These are phyloP conservation scores for Asteroscopus sphinx DNA, from an alignment of 2,888 invertebrate species.

Conservation along the genomic window DNA sequence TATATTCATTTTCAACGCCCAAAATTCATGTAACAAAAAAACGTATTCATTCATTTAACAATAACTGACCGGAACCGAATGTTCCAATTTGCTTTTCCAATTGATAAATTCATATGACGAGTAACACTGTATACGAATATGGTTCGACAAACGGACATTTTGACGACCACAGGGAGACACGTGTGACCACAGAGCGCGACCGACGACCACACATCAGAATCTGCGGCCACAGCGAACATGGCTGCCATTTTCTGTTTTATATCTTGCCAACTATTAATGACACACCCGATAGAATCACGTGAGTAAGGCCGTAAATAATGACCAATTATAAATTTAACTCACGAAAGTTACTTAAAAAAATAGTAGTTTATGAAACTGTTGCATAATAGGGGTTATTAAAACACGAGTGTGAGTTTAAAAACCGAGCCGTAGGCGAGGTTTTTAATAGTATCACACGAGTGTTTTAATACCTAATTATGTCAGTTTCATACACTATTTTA, in stretches of 20 bases:
- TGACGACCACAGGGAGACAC: conserved; percentile 21
- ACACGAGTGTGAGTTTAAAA: too few species aligned
- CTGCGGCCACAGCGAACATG: conserved; percentile 26
- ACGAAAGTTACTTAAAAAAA: too few species aligned
- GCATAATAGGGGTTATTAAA: too few species aligned
- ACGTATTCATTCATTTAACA: conserved; percentile 39
- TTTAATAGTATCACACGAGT: too few species aligned
- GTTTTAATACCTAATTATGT: too few species aligned
- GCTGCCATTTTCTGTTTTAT: conserved; percentile 33
- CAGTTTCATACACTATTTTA: too few species aligned
- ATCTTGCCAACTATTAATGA: conserved; percentile 20
- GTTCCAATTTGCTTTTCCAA: conserved; percentile 40
- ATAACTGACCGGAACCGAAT: conserved; percentile 43
- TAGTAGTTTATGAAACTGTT: too few species aligned
- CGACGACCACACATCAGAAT: conserved; percentile 29
- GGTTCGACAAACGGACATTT: conserved; percentile 41
- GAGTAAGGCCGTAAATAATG: too few species aligned
- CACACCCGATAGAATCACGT: too few species aligned
- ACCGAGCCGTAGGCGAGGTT: too few species aligned
- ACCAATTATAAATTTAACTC: too few species aligned
- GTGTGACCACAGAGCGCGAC: conserved; percentile 28
- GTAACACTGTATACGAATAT: conserved; percentile 16
- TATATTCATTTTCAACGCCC: conserved; percentile 32
- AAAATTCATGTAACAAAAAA: conserved; percentile 37
- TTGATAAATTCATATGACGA: conserved; percentile 21